Base-by-base conservation (phyloP, 2,113 vertebrate genomes). In the Neoarius graeffei region DNA sequence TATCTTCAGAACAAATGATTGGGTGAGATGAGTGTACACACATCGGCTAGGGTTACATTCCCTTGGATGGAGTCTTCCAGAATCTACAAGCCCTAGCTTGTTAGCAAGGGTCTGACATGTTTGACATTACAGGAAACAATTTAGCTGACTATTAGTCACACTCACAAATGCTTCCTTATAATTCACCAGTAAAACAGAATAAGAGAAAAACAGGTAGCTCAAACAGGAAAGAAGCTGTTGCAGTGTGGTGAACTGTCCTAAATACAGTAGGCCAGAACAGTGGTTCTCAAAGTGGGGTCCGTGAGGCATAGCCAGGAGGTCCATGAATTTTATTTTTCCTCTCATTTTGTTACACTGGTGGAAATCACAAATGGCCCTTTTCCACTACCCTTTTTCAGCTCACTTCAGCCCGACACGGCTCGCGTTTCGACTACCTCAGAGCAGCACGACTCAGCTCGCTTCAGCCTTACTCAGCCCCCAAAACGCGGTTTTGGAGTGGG, bases 41-140 rank as follows among this genome's bases (percentile, higher is more conserved):
- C 85, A 80, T 67, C 66, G 27, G 79, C 85, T 90, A 90, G 62
- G 80, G 83, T 91, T 89, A 90, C 89, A 79, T 69, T 48, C 74
- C 42, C 74, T 84, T 85, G 79, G 82, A 91, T 81, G 83, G 59
- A 85, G 88, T 89, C 81, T 77, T 88, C 76, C 59, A 88, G 60
- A 91, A 90, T 73, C 59, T 84, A 90, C 93, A 90, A 92, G 94
- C 90, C 88, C 52, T 42, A 82, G 93, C 93, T 93, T 93, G 93
- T 92, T 79, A 80, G 83, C 83, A 84, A 74, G 30, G 84, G 89
- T 82, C 83, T 84, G 83, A 87, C 79, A 84, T 84, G 86, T 89
- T 86, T 89, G 86, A 74, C 89, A 81, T 90, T 90, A 87, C 91
- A 92, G 92, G 90, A 92, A 93, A 93, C 89, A 88, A 86, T 92